Conservation (phyloP, 2,113 vertebrate genomes). For the rat (Rattus norvegicus) region DNA sequence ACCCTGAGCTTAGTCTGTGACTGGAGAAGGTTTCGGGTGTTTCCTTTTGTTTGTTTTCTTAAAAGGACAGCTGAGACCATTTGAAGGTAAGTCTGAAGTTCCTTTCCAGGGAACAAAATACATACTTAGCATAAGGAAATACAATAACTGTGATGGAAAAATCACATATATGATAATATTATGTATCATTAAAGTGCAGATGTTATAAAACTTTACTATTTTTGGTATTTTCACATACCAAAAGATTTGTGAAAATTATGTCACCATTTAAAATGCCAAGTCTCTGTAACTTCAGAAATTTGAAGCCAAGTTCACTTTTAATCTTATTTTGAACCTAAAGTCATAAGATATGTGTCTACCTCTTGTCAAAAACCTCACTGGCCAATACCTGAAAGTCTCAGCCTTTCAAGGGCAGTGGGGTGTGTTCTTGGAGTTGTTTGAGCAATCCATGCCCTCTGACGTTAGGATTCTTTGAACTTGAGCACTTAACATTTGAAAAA, state of each 20-base stretch:
- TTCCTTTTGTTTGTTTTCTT: neutral
- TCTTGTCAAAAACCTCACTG: neutral
- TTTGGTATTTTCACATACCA: constrained; percentile 2
- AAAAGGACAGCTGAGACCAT: neutral
- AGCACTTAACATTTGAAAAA: neutral
- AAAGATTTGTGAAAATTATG: constrained; percentile 46
- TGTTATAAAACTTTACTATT: neutral
- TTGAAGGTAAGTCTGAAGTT: neutral
- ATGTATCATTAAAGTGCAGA: neutral
- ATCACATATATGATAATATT: neutral
- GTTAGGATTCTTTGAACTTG: neutral
- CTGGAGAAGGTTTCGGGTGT: neutral
- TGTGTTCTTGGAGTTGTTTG: neutral
- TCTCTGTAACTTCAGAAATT: constrained; percentile 8
- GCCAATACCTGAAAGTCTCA: neutral
- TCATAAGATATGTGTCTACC: neutral
- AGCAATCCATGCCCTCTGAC: neutral
- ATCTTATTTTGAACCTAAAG: neutral
- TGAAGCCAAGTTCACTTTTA: constrained; percentile 32
- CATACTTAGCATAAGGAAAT: constrained; percentile 26
- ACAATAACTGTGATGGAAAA: neutral
- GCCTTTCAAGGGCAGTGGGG: neutral
- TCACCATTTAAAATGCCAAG: constrained; percentile 41
- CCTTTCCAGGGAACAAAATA: neutral
- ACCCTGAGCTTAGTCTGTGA: neutral